Evolutionary conservation across 1,140 invertebrate genomes (phyloP).

Genomic region (Ephestia elutella): DNA sequence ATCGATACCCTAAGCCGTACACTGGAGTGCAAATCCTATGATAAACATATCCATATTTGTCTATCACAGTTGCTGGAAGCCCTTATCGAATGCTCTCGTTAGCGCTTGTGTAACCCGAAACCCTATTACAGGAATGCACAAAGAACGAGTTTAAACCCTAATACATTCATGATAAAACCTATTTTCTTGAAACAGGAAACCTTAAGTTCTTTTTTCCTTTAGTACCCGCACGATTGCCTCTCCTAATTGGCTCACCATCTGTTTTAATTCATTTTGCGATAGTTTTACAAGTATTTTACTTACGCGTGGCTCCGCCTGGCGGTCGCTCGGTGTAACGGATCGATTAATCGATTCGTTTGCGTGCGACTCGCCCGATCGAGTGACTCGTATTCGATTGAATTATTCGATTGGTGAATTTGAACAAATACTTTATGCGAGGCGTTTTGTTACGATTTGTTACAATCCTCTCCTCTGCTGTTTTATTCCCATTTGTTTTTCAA

Average conservation of each 20-base stretch:
- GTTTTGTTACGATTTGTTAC: conserved; percentile 11
- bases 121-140: conserved; percentile 42
- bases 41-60: conserved; percentile 73
- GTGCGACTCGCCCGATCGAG: conserved; percentile 53
- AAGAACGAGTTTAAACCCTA: conserved; percentile 38
- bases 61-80: conserved; percentile 65
- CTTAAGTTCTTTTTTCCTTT: conserved; percentile 58
- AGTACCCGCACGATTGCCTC: conserved; percentile 69
- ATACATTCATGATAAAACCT: conserved; percentile 20
- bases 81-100: conserved; percentile 65
- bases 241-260: conserved; percentile 72
- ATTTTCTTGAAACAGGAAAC: conserved; percentile 13
- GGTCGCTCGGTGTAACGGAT: conserved; percentile 44
- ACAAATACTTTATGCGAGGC: conserved; percentile 28
- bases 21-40: conserved; percentile 54
- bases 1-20: conserved; percentile 37
- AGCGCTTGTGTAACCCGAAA: conserved; percentile 61
- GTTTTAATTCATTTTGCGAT: conserved; percentile 73
- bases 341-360: conserved; percentile 69
- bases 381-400: conserved; percentile 38
- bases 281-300: conserved; percentile 73
- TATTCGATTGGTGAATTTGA: conserved; percentile 36
- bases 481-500: not conserved
- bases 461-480: no score
- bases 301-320: conserved; percentile 67